phyloP scores from a whole-genome alignment of 2,113 vertebrate genomes.

The Butorides virescens region DNA sequence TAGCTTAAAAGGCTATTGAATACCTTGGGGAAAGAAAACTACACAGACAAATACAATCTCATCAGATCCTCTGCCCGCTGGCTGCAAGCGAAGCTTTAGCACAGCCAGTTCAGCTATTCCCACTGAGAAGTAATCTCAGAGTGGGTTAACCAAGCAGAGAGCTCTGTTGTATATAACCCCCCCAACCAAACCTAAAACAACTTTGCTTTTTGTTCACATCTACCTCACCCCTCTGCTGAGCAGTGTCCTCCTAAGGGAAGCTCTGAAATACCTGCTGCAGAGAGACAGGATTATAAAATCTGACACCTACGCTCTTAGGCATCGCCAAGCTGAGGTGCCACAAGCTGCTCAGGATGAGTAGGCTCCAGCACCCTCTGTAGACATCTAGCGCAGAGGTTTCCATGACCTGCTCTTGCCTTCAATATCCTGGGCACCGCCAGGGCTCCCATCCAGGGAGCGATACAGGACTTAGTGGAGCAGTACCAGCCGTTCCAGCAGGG shows the following conservation, averaged over 20 bases:
- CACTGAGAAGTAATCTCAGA: background rate
- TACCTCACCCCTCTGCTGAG: background rate
- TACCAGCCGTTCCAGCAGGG: background rate
- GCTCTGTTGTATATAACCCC: background rate
- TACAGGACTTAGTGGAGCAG: no score
- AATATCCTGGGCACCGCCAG: background rate
- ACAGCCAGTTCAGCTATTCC: background rate
- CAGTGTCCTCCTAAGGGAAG: background rate
- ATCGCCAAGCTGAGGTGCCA: background rate
- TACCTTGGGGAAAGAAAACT: background rate
- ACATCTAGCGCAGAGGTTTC: background rate
- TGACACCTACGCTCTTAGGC: rapidly evolving
- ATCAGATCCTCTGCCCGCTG: background rate
- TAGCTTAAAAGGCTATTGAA: background rate
- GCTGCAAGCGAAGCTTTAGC: background rate
- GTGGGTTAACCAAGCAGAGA: background rate
- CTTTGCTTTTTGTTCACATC: background rate
- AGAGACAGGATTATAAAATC: background rate
- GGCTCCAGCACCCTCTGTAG: background rate
- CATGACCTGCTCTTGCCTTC: background rate
- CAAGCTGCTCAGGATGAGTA: background rate
- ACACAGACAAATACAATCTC: background rate
- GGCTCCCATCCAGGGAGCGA: background rate
- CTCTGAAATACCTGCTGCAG: background rate
- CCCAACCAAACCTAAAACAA: background rate